phyloP scores from a whole-genome alignment of 2,797 vertebrate species.

The Bovichtus diacanthus region DNA sequence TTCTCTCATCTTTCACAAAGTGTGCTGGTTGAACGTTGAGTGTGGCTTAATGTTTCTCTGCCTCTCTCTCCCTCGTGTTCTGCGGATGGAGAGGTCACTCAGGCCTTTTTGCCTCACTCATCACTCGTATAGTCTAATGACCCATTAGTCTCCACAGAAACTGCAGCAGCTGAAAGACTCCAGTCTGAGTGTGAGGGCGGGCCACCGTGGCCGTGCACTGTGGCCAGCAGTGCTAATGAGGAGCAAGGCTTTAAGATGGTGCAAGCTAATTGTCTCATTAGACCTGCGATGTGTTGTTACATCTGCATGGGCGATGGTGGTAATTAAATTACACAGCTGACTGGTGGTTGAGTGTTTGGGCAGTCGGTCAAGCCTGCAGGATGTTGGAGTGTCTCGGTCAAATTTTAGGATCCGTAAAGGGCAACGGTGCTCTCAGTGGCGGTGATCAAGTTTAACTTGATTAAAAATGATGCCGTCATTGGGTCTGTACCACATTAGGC shows the following conservation, averaged over 20 bases:
- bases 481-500: background rate
- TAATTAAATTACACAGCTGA: conserved; percentile 64
- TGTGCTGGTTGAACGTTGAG: background rate
- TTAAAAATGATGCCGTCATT: background rate
- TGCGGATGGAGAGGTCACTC: conserved; percentile 29
- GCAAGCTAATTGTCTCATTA: conserved; percentile 68
- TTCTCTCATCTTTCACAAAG: background rate
- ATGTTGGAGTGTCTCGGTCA: conserved; percentile 8
- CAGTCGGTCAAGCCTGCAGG: conserved; percentile 5
- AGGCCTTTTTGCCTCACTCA: conserved; percentile 41
- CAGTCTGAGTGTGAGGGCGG: conserved; percentile 45
- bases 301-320: conserved; percentile 35
- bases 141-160: conserved; percentile 56
- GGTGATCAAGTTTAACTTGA: conserved; percentile 7
- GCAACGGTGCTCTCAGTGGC: background rate
- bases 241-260: conserved; percentile 49
- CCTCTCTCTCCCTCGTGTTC: conserved; percentile 9
- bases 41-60: conserved; percentile 6
- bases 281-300: conserved; percentile 47
- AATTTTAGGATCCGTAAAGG: conserved; percentile 43
- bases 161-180: conserved; percentile 29
- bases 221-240: conserved; percentile 57
- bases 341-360: conserved; percentile 27
- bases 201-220: conserved; percentile 29
- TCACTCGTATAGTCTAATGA: conserved; percentile 39